Base-by-base conservation (phyloP, 2,113 vertebrate genomes). In the Erpornis zantholeuca region DNA sequence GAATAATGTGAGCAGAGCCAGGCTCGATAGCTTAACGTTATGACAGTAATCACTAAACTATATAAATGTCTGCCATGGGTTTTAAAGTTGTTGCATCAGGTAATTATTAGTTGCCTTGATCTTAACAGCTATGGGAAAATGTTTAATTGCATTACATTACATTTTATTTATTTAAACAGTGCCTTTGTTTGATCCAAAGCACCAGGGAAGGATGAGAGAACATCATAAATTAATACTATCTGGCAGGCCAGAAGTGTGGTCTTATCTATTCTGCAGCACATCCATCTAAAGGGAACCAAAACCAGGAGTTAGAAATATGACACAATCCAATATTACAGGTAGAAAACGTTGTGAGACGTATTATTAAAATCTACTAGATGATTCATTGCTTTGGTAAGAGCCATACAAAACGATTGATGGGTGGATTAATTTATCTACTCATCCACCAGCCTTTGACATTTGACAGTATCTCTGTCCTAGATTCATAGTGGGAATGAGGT, bases 111-210 rank as follows among this genome's bases (percentile, higher is more conserved):
- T 93, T 82, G 70, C 88, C 90, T 96, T 96, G 90, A 96, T 97
- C 90, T 90, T 96, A 92, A 94, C 65, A 94, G 95, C 95, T 93
- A 85, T 87, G 90, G 92, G 92, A 82, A 94, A 95, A 95, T 85
- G 54, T 93, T 97, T 97, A 96, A 97, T 95, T 96, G 88, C 85
- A 87, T 92, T 96, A 86, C 82, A 81, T 93, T 96, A 91, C 69
- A 86, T 89, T 91, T 95, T 96, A 96, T 95, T 97, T 96, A 95
- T 92, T 96, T 96, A 96, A 94, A 95, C 52, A 87, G 63, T 88
- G 68, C 12, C 57, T 96, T 92, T 92, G 85, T 96, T 96, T 97
- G 96, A 96, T 92, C 77, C 81, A 95, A 95, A 95, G 70, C 91
- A 93, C 59, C 52, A 91, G 96, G 92, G 90, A 97, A 94, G 24